phyloP scores from a whole-genome alignment of 2,797 vertebrate species.

The Diplodus puntazzo region DNA sequence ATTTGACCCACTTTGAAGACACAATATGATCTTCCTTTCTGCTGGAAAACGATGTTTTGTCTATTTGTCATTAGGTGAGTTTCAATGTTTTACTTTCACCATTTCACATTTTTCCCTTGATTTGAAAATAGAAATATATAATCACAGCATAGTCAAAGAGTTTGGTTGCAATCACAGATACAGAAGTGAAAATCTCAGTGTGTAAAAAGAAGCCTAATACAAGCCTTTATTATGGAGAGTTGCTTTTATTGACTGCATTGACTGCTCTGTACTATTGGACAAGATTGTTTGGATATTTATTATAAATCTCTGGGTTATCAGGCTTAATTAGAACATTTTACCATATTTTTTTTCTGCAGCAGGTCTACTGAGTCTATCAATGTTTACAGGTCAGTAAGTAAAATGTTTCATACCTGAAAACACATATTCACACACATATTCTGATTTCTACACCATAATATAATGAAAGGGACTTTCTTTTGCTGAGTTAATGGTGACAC shows the following conservation, averaged over 20 bases:
- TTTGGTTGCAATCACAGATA: background rate
- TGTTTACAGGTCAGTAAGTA: constrained; percentile 67
- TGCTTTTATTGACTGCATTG: background rate
- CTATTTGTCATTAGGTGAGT: too few species aligned
- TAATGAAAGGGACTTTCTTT: background rate
- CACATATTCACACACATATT: background rate
- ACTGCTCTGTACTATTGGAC: background rate
- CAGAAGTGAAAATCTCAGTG: too few species aligned
- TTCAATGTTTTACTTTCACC: background rate
- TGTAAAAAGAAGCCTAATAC: background rate
- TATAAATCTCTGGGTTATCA: too few species aligned
- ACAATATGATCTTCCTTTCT: constrained; percentile 60
- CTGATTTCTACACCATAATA: background rate
- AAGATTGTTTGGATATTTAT: background rate
- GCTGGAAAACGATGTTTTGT: constrained; percentile 20
- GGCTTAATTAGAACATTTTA: background rate
- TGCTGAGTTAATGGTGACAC: background rate
- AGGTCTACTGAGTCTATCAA: constrained; percentile 71
- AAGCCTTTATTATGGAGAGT: too few species aligned
- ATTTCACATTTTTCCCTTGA: background rate
- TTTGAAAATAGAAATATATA: background rate
- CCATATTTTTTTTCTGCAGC: constrained; percentile 18
- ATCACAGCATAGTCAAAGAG: background rate
- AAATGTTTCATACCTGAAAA: background rate
- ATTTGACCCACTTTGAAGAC: constrained; percentile 29